These are phyloP conservation scores for Macrophya alboannulata DNA, from an alignment of 2,888 invertebrate genomes.

Conservation along the genomic window DNA sequence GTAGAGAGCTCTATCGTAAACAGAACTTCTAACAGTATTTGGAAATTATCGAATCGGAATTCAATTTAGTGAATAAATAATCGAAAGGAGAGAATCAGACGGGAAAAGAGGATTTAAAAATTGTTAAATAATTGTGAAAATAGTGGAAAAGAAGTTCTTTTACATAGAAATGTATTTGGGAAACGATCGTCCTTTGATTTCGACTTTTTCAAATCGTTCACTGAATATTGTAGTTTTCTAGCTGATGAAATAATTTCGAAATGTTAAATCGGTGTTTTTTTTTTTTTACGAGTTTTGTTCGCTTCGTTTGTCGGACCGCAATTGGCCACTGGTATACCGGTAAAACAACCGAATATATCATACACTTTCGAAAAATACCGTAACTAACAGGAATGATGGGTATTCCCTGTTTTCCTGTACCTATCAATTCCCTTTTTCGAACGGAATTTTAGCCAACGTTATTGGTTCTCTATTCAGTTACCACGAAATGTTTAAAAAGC, in stretches of 20 bases:
- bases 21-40: background rate
- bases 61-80: background rate
- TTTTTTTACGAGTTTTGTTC: background rate
- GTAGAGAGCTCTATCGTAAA: background rate
- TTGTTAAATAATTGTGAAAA: background rate
- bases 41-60: background rate
- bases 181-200: background rate
- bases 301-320: background rate
- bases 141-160: background rate
- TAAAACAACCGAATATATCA: background rate
- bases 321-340: background rate
- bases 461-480: conserved; percentile 5
- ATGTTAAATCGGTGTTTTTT: background rate
- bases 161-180: background rate
- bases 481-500: background rate
- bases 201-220: background rate
- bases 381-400: background rate
- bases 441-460: background rate
- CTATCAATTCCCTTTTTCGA: background rate
- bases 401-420: background rate
- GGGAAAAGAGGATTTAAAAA: background rate
- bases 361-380: background rate
- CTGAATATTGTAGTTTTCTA: background rate
- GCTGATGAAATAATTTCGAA: background rate
- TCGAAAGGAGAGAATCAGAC: background rate